phyloP scores from a whole-genome alignment of 2,888 invertebrate genomes.

The Pachydiplax longipennis region DNA sequence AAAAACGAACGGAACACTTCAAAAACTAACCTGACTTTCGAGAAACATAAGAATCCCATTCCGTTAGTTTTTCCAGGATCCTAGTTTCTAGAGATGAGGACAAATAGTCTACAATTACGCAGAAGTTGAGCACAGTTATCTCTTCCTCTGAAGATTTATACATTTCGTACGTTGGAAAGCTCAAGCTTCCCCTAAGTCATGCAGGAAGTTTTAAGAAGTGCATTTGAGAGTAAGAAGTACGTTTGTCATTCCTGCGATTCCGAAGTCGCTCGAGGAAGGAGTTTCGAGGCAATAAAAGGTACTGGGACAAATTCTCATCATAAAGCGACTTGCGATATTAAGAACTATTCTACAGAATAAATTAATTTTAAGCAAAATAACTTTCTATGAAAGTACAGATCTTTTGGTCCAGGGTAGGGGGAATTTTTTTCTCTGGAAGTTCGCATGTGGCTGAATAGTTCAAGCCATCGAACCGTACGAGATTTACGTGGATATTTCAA shows the following conservation, averaged over 20 bases:
- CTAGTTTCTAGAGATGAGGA: constrained; percentile 7
- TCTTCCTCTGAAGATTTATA: not conserved
- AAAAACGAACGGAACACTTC: not conserved
- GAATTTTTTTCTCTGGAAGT: no score
- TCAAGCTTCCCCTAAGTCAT: not conserved
- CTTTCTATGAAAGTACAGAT: no score
- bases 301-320: no score
- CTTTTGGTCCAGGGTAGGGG: no score
- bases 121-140: not conserved
- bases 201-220: not conserved
- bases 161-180: not conserved
- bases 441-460: no score
- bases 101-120: constrained; percentile 24
- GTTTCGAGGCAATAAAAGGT: no score
- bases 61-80: not conserved
- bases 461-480: no score
- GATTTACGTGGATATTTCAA: no score
- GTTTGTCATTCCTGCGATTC: not conserved
- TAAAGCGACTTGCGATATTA: no score
- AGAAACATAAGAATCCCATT: constrained; percentile 4
- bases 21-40: not conserved
- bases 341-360: no score
- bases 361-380: no score
- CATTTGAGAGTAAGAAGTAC: not conserved
- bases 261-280: not conserved